Base-by-base conservation (phyloP, 2,888 invertebrate genomes). In the Nineta flava region DNA sequence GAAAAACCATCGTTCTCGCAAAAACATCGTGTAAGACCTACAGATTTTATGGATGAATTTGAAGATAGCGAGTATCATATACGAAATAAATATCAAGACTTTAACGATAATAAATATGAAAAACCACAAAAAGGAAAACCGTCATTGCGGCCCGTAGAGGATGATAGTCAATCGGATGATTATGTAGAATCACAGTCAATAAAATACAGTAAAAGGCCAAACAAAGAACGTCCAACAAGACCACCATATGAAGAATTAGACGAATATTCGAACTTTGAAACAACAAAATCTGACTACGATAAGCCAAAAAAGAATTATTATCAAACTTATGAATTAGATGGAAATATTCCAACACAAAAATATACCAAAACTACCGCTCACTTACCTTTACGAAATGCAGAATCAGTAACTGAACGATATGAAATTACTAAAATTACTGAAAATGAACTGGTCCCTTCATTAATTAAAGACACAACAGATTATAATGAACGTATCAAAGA, bases 351-450 rank as follows among this genome's bases (percentile, higher is more conserved):
- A 16, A 32, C 12, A 10, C 47, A 34, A n/a, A 34, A 6, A 16
- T 34, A 47, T 35, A 17, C 12, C 10, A 35, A 34, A 10, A 42
- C 48, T n/a, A 49, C 49, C 2, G 44, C 49, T n/a, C 17, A 48
- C 6, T 32, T 38, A 44, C 38, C 48, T 38, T 34, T 15, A 47
- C n/a, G 51, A 50, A 40, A 51, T 42, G 43, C 53, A 50, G 51
- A 53, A 53, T 13, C 53, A 44, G 51, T 54, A 50, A 51, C 50
- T 40, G 46, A 54, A 45, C 51, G 52, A 10, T 49, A 35, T 26
- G 45, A 34, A 12, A 49, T 34, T 15, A 19, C 45, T 19, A 40
- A 34, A 45, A 44, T 41, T 21, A 41, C 44, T 16, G 44, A 49
- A 44, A 49, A 49, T 34, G 45, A 49, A 49, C 34, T 49, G 4